phyloP scores from a whole-genome alignment of 2,888 invertebrate genomes.

The Empis livida region DNA sequence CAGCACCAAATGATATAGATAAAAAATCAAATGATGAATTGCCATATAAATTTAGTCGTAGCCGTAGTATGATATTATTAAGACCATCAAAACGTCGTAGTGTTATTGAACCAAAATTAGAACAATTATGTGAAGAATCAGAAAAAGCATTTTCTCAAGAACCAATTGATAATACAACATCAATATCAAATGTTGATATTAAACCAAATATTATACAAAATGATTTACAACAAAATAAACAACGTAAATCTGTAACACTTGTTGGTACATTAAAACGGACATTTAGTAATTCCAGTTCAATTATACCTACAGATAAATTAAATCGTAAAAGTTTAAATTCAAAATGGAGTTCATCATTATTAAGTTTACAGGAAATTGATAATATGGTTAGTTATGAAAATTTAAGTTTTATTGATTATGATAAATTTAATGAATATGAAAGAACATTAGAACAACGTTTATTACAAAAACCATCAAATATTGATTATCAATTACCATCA shows the following conservation, averaged over 20 bases:
- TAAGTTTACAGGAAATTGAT: constrained; percentile 42
- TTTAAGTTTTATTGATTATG: constrained; percentile 44
- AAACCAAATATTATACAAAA: background rate
- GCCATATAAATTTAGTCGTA: constrained; percentile 29
- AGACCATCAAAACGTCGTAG: constrained; percentile 31
- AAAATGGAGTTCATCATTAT: constrained; percentile 41
- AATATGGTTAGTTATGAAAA: constrained; percentile 43
- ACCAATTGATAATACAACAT: constrained; percentile 16
- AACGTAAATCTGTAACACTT: constrained; percentile 1
- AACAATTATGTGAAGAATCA: constrained; percentile 32
- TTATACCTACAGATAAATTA: constrained; percentile 20
- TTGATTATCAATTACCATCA: background rate
- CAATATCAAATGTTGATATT: constrained; percentile 1
- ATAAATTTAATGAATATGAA: constrained; percentile 39
- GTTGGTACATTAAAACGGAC: constrained; percentile 5
- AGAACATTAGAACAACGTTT: constrained; percentile 29
- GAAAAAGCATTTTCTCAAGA: constrained; percentile 26
- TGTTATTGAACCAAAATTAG: constrained; percentile 31
- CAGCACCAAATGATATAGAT: constrained; percentile 9
- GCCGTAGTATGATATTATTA: constrained; percentile 32
- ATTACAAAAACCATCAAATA: constrained; percentile 11
- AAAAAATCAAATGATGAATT: constrained; percentile 5
- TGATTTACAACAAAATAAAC: background rate
- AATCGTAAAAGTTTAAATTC: constrained; percentile 31
- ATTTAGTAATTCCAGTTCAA: constrained; percentile 2